Evolutionary conservation across 2,113 vertebrate genomes (phyloP), one percentile per base, ranked within the genome.

Genomic region (Mastomys natalensis): DNA sequence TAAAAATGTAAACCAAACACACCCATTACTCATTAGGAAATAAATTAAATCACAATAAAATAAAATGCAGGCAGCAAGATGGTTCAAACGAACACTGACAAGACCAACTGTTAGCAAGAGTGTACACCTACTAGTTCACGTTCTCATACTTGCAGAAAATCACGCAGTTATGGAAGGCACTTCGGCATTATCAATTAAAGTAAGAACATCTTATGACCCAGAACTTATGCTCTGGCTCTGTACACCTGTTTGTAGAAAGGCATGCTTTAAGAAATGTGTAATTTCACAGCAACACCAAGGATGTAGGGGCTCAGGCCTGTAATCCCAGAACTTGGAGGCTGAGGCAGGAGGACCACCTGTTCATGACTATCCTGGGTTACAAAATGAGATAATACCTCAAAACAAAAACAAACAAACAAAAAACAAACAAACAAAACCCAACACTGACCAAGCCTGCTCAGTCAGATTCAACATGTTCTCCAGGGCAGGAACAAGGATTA

Each of bases 11-110:
- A 24, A 55, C 88, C n/a, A 94, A 90, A 82, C 7, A 84, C n/a
- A 12, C 19, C 1, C 22, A 73, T 68, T 95, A 68, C 45, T 87
- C 68, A 78, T 92, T 68, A 92, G 40, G 16, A 72, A 90, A 85
- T 73, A 87, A 74, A 74, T 37, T 78, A 95, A 78, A 48, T 9
- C 55, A 40, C 29, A 88, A 66, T 87, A 78, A 90, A 89, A 73
- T 87, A 60, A 78, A 24, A 55, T 13, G 66, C 7, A 60, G 0
- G 19, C 53, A 60, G 16, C 9, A 84, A 45, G 91, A 73, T 45
- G 40, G 34, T 31, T 87, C 77, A 91, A 87, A 86, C 72, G 5
- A 51, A 43, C 48, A 81, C 66, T 40, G 60, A 64, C 22, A 81
- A 43, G 84, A 19, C 5, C 22, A 80, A 53, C 76, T 22, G 17